Base-by-base conservation (phyloP, 2,113 vertebrate genomes). In the Hydrochoerus hydrochaeris region DNA sequence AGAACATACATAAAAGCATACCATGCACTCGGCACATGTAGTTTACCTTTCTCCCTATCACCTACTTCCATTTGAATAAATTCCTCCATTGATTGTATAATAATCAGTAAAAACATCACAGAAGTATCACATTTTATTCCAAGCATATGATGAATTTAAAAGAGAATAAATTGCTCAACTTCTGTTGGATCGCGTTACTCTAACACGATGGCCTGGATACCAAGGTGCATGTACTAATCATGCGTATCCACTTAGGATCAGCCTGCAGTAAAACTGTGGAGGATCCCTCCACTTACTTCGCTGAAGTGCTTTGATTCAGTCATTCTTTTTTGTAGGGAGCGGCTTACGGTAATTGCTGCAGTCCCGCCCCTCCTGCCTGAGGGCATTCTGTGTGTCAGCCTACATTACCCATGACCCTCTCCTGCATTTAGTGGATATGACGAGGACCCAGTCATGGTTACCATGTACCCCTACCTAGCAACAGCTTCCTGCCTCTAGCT, bases 231-330 rank as follows among this genome's bases (percentile, higher is more conserved):
- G 52, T 49, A 32, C 52, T 94, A 28, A 81, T 91, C 90, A 94
- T n/a, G 58, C 67, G 96, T 17, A 78, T 46, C 44, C 58, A 92
- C 54, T 81, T 90, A 81, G n/a, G 65, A 90, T 44, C 62, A 94
- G 57, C 69, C 41, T 80, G 83, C 95, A 94, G 91, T 38, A 81
- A 65, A 88, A 82, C 71, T 58, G 17, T n/a, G 57, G 86, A 60
- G 90, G 62, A 91, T 62, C 84, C 77, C 16, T 22, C 44, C 46
- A 69, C 41, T 90, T 54, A 63, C 28, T 62, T 71, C 57, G 78
- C 41, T 92, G 88, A 96, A 95, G 90, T 46, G 85, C 71, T 84
- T 75, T 83, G 73, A 96, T 94, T 94, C 90, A 93, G 82, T 46
- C 88, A 80, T 84, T 63, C 58, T 86, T 90, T 96, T 82, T 86